Percentiles rank a stretch among this genome's conserved stretches.
Conservation (phyloP, 2,888 invertebrate species). For the Hirtodrosophila trivittata region DNA sequence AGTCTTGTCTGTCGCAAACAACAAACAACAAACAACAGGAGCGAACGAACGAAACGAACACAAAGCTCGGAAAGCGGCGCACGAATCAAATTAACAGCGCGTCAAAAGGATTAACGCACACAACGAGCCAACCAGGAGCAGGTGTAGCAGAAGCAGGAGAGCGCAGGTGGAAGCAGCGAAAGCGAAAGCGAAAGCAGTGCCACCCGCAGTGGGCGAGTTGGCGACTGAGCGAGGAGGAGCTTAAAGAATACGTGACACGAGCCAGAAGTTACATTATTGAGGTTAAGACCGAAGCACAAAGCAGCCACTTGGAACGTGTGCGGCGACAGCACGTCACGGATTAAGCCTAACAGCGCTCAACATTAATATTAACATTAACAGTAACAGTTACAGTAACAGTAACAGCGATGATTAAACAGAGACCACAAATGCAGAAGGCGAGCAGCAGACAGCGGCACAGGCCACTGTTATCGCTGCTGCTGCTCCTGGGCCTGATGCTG, state of each 20-base stretch:
- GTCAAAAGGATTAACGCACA: slow-evolving; percentile 51
- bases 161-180: neutral
- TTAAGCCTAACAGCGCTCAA: neutral
- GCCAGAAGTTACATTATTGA: neutral
- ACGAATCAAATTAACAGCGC: slow-evolving; percentile 57
- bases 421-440: too few species aligned
- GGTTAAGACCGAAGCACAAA: neutral
- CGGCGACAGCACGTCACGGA: neutral
- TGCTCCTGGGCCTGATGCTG: slow-evolving; percentile 32
- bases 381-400: neutral
- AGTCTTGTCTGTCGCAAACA: slow-evolving; percentile 50
- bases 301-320: neutral
- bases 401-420: neutral
- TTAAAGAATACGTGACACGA: neutral
- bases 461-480: slow-evolving; percentile 28
- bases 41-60: slow-evolving; percentile 3
- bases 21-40: slow-evolving; percentile 15
- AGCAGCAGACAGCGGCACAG: neutral
- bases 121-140: slow-evolving; percentile 7
- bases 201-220: too few species aligned
- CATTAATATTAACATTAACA: neutral
- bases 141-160: slow-evolving; percentile 1
- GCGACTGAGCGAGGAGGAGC: neutral
- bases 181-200: neutral
- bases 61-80: slow-evolving; percentile 18